Conservation (phyloP, 2,888 invertebrate species). For the Latrodectus elegans region DNA sequence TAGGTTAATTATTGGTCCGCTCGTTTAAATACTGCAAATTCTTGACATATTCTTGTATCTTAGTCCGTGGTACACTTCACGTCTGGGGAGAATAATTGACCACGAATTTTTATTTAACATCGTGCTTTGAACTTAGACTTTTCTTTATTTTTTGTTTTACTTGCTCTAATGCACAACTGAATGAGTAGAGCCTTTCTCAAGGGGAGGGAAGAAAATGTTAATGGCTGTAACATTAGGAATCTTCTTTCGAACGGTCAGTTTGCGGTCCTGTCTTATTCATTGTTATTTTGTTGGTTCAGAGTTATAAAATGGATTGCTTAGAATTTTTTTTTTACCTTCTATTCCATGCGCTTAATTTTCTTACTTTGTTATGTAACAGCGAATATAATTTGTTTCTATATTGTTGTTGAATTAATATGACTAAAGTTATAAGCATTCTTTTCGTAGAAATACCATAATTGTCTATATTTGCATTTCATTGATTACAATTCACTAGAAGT, state of each 20-base stretch:
- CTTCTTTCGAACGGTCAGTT: not conserved
- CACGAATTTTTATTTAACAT: slow-evolving; percentile 16
- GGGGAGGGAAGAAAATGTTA: no score
- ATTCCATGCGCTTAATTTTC: no score
- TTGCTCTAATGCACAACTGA: not conserved
- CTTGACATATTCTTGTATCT: slow-evolving; percentile 43
- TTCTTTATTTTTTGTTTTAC: not conserved
- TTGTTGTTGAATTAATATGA: no score
- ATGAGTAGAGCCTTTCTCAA: not conserved
- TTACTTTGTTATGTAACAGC: no score
- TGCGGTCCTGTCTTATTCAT: not conserved
- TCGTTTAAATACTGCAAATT: slow-evolving; percentile 53
- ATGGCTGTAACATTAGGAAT: not conserved
- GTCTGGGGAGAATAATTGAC: slow-evolving; percentile 19
- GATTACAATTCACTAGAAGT: no score
- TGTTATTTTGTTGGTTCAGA: not conserved
- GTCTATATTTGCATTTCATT: no score
- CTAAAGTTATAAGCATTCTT: no score
- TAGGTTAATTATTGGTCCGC: slow-evolving; percentile 60
- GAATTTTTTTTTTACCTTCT: no score
- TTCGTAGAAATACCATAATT: no score
- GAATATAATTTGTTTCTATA: no score
- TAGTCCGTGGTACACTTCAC: not conserved
- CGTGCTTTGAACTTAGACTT: slow-evolving; percentile 8
- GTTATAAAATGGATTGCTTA: no score